Percentiles rank a stretch among this genome's conserved stretches.
These are phyloP conservation scores for Sebastes alutus DNA, from an alignment of 2,797 vertebrate species.

Conservation along the genomic window DNA sequence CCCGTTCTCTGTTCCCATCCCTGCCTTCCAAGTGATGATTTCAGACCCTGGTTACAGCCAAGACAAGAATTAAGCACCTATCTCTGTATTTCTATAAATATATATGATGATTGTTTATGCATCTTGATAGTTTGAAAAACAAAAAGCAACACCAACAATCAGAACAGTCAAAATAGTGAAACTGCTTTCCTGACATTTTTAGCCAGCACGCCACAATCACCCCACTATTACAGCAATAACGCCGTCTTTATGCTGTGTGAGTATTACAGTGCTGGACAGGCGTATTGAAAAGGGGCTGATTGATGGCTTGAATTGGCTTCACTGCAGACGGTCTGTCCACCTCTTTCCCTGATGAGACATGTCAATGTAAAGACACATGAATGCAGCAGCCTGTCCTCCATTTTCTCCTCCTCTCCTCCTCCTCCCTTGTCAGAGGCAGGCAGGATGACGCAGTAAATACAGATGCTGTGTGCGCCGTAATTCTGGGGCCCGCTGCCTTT, in stretches of 20 bases:
- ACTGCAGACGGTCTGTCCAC: conserved; percentile 66
- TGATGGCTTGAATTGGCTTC: conserved; percentile 64
- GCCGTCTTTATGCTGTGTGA: conserved; percentile 50
- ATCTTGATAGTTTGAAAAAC: neutral
- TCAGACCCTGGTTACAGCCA: too few relatives aligned
- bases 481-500: conserved; percentile 77
- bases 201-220: conserved; percentile 5
- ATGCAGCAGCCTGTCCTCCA: conserved; percentile 78
- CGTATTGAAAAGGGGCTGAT: conserved; percentile 64
- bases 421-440: conserved; percentile 72
- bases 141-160: neutral
- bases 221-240: conserved; percentile 52
- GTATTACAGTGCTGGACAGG: conserved; percentile 54
- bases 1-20: too few relatives aligned
- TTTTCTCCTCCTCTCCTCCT: conserved; percentile 73
- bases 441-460: conserved; percentile 81
- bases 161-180: neutral
- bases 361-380: conserved; percentile 82
- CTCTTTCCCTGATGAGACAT: conserved; percentile 74
- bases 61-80: neutral
- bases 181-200: conserved; percentile 33
- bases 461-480: conserved; percentile 71
- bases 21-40: too few relatives aligned
- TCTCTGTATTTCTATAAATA: neutral
- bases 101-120: neutral